Conservation (phyloP, 2,797 vertebrate genomes). For the Emydoidea blandingii region DNA sequence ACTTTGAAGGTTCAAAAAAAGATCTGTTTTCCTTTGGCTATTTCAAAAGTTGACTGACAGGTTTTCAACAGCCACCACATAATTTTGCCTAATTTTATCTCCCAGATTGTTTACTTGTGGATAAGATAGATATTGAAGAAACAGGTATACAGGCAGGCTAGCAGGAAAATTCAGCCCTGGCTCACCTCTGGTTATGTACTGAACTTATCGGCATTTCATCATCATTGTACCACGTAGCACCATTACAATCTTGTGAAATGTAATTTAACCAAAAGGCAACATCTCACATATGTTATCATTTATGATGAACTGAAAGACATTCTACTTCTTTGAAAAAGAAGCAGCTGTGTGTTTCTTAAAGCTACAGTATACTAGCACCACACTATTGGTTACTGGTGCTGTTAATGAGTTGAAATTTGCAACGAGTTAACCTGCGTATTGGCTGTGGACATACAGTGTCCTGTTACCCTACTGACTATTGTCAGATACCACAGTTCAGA, state of each 20-base stretch:
- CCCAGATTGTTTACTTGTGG: neutral
- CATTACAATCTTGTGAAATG: neutral
- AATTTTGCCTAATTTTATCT: neutral
- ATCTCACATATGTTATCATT: neutral
- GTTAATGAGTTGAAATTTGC: neutral
- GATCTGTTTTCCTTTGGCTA: neutral
- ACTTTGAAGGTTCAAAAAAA: neutral
- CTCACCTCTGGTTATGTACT: neutral
- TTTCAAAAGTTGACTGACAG: neutral
- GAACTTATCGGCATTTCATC: neutral
- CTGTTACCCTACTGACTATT: neutral
- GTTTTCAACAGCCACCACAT: neutral
- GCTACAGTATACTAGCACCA: neutral
- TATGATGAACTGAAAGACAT: neutral
- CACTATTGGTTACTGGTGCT: neutral
- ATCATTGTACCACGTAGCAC: neutral
- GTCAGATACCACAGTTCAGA: neutral
- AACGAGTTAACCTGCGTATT: neutral
- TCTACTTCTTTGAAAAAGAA: neutral
- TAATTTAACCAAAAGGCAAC: neutral
- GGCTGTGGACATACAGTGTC: neutral
- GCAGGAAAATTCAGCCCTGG: neutral
- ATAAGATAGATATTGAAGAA: neutral
- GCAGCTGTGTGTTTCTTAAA: neutral
- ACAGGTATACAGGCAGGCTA: neutral